A percentile compares a stretch with the other conserved stretches of the same genome.
Evolutionary conservation across 2,888 invertebrate species (phyloP).

Genomic region (Frankliniella fusca): DNA sequence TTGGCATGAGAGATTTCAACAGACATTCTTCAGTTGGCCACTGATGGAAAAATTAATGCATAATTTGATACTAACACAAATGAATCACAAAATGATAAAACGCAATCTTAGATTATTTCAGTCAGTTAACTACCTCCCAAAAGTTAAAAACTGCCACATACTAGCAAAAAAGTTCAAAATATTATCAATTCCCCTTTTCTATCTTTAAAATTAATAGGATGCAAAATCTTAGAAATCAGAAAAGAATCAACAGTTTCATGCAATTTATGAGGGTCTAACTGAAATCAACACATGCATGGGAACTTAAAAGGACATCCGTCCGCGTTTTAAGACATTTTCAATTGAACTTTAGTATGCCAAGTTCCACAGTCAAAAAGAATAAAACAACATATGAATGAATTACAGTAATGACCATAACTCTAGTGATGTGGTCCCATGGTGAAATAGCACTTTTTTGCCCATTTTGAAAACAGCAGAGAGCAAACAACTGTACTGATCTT

Average conservation of each 20-base stretch:
- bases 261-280: not conserved
- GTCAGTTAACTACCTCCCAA: not conserved
- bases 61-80: too few relatives aligned
- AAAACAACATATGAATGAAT: too few relatives aligned
- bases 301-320: too few relatives aligned
- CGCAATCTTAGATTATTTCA: slow-evolving; percentile 7
- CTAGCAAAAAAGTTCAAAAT: too few relatives aligned
- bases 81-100: not conserved
- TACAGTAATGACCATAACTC: not conserved
- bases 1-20: not conserved
- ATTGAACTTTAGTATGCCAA: not conserved
- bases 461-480: not conserved
- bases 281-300: too few relatives aligned
- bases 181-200: too few relatives aligned
- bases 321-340: not conserved
- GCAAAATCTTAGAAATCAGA: not conserved
- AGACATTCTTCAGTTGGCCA: too few relatives aligned
- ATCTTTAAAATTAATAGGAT: too few relatives aligned
- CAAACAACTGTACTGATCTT: not conserved
- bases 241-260: not conserved
- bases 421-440: slow-evolving; percentile 1
- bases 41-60: too few relatives aligned
- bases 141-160: not conserved
- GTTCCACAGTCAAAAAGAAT: not conserved
- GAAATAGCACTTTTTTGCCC: not conserved